Evolutionary conservation across 2,797 vertebrate genomes (phyloP).

Genomic region (Pagetopsis macropterus): DNA sequence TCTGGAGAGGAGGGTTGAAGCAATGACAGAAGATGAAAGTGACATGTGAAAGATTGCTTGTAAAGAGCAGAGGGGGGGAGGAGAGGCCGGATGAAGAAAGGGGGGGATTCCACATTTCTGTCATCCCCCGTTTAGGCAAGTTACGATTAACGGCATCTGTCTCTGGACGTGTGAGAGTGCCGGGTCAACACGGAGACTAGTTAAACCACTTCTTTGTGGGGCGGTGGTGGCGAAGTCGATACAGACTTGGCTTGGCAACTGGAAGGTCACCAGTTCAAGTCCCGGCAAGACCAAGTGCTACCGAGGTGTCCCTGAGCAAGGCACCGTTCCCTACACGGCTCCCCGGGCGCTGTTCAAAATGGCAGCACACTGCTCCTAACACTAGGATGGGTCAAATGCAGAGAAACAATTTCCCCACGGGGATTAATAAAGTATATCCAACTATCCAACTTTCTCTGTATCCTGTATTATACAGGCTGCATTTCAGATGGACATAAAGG

Average conservation of each 20-base stretch:
- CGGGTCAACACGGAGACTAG: not conserved
- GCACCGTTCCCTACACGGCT: too few species aligned
- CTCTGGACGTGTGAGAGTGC: not conserved
- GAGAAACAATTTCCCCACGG: too few species aligned
- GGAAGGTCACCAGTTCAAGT: too few species aligned
- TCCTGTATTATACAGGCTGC: too few species aligned
- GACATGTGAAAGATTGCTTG: slow-evolving; percentile 56
- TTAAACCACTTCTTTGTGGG: not conserved
- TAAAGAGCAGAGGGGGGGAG: slow-evolving; percentile 16
- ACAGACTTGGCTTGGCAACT: too few species aligned
- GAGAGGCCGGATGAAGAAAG: slow-evolving; percentile 12
- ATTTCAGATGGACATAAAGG: not conserved
- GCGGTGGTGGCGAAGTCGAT: too few species aligned
- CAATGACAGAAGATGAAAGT: slow-evolving; percentile 60
- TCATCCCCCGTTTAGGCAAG: slow-evolving; percentile 18
- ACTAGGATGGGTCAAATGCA: too few species aligned
- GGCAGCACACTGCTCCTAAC: too few species aligned
- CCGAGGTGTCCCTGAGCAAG: too few species aligned
- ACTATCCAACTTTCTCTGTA: not conserved
- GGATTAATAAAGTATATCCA: too few species aligned
- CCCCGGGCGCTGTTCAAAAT: too few species aligned
- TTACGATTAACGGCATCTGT: slow-evolving; percentile 9
- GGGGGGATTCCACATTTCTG: slow-evolving; percentile 33
- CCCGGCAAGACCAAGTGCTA: too few species aligned
- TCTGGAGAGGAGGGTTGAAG: slow-evolving; percentile 31